Percentiles rank a stretch among this genome's conserved stretches.
These are phyloP conservation scores for Neogobius melanostomus DNA, from an alignment of 2,113 vertebrate species.

Conservation along the genomic window DNA sequence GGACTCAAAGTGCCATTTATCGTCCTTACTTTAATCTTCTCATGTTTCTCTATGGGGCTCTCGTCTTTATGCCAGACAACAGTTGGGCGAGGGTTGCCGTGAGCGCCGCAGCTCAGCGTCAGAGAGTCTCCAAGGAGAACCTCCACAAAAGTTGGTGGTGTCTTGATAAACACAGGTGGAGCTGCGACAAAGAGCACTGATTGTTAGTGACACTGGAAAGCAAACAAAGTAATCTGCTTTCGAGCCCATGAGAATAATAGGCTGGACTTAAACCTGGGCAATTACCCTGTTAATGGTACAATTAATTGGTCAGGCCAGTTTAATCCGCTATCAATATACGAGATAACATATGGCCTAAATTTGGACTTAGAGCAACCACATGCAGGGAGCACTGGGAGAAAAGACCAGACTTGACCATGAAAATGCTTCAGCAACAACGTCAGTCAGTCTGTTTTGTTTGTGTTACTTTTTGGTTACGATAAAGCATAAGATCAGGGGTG, in stretches of 20 bases:
- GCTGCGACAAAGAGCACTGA: conserved; percentile 69
- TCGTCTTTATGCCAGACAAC: conserved; percentile 87
- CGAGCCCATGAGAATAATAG: background rate
- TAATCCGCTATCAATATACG: background rate
- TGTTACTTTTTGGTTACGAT: background rate
- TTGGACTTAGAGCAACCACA: conserved; percentile 5
- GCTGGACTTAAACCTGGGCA: background rate
- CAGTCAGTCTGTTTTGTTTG: background rate
- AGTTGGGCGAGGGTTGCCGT: conserved; percentile 86
- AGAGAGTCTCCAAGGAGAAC: conserved; percentile 81
- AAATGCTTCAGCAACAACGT: background rate
- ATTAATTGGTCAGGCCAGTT: background rate
- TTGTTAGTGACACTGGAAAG: conserved; percentile 5
- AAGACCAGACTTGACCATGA: background rate
- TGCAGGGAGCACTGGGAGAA: conserved; percentile 6
- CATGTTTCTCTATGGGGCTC: conserved; percentile 74
- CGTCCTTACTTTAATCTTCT: conserved; percentile 80
- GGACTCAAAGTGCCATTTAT: conserved; percentile 29
- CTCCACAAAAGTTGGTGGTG: conserved; percentile 85
- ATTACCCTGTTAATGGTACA: background rate
- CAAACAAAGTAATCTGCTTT: background rate
- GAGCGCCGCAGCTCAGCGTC: conserved; percentile 85
- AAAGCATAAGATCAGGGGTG: too few relatives aligned
- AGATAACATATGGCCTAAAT: conserved; percentile 1
- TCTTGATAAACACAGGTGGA: conserved; percentile 87